phyloP scores from a whole-genome alignment of 2,797 vertebrate genomes.

The Microchirus variegatus region DNA sequence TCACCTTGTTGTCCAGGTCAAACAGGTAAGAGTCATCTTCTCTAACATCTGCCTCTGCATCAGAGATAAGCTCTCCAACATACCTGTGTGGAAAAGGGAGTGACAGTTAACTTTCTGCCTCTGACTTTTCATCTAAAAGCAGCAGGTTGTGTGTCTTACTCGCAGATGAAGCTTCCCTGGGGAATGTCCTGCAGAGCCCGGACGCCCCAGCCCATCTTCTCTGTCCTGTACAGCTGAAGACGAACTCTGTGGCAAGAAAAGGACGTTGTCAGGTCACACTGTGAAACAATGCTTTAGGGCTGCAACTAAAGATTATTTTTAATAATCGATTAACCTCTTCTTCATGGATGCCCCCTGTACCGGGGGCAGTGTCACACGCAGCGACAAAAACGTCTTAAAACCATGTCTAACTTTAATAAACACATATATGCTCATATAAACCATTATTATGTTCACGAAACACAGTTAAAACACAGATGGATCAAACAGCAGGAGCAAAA shows the following conservation, averaged over 20 bases:
- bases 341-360: too few species aligned
- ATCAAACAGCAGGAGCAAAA: too few species aligned
- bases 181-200: conserved; percentile 91
- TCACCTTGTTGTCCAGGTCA: conserved; percentile 93
- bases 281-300: too few species aligned
- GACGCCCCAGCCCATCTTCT: conserved; percentile 96
- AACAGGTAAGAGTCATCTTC: conserved; percentile 95
- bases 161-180: conserved; percentile 94
- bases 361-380: too few species aligned
- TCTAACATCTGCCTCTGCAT: conserved; percentile 92
- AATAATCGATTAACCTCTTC: too few species aligned
- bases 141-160: conserved; percentile 70
- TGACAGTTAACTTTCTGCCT: background rate
- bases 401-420: too few species aligned
- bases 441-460: too few species aligned
- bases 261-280: background rate
- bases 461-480: too few species aligned
- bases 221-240: conserved; percentile 92
- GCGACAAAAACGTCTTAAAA: too few species aligned
- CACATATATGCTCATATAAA: too few species aligned
- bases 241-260: conserved; percentile 80
- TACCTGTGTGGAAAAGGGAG: conserved; percentile 77
- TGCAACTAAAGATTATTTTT: too few species aligned
- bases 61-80: conserved; percentile 92
- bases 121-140: background rate